Evolutionary conservation across 92 coral and sea anemone genomes (phyloP).

Genomic region (Epizoanthus rinbou): DNA sequence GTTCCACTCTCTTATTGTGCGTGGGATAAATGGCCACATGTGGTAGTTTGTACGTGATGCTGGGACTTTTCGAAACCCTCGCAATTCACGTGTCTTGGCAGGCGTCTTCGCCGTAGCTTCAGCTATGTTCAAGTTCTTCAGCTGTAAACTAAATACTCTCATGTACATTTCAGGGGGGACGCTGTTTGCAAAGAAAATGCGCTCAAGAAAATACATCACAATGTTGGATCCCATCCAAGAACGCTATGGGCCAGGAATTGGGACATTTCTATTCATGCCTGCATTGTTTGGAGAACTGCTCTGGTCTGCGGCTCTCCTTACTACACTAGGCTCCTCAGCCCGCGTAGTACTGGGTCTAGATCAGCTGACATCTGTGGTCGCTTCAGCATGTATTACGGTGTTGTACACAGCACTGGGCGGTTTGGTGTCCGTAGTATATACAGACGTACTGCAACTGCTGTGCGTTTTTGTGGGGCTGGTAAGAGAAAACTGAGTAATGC

Average conservation of each 20-base stretch:
- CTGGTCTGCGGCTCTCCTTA: slow-evolving; percentile 58
- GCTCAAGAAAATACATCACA: slow-evolving; percentile 42
- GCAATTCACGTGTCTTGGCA: too few relatives aligned
- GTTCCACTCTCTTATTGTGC: too few relatives aligned
- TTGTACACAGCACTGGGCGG: slow-evolving; percentile 54
- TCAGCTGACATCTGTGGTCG: slow-evolving; percentile 31
- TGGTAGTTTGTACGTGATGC: too few relatives aligned
- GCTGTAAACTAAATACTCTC: too few relatives aligned
- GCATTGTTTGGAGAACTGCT: slow-evolving; percentile 54
- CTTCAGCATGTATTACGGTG: slow-evolving; percentile 40
- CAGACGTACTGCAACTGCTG: slow-evolving; percentile 48
- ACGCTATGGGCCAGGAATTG: slow-evolving; percentile 48
- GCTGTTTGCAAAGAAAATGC: slow-evolving; percentile 52
- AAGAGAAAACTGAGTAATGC: neutral
- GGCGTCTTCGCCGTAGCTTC: too few relatives aligned
- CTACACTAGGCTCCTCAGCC: slow-evolving; percentile 51
- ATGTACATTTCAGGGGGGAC: slow-evolving; percentile 38
- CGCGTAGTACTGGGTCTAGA: slow-evolving; percentile 52
- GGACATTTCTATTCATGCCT: slow-evolving; percentile 49
- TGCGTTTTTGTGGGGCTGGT: slow-evolving; percentile 56
- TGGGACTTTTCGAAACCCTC: too few relatives aligned
- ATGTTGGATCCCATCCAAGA: slow-evolving; percentile 61
- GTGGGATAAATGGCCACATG: too few relatives aligned
- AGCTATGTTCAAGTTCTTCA: too few relatives aligned
- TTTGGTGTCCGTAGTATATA: slow-evolving; percentile 44